These are phyloP conservation scores for Hormaphis cornu DNA, from an alignment of 1,140 invertebrate species.

Conservation along the genomic window DNA sequence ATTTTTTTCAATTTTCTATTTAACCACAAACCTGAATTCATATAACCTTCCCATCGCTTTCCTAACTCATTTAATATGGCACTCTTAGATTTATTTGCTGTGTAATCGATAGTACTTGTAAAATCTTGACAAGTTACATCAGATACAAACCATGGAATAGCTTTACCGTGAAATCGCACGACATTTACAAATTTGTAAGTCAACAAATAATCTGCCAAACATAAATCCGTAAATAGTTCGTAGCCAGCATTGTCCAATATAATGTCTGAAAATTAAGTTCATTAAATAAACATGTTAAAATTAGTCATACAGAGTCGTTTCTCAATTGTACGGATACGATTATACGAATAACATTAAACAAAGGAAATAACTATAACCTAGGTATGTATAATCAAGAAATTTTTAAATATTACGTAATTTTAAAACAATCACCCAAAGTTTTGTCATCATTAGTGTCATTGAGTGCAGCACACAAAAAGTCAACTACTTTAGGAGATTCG, in stretches of 20 bases:
- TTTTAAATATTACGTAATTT: background rate
- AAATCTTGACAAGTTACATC: slow-evolving; percentile 75
- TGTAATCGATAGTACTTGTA: slow-evolving; percentile 52
- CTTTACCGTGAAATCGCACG: slow-evolving; percentile 79
- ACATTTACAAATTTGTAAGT: slow-evolving; percentile 54
- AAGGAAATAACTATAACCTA: background rate
- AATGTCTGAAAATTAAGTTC: slow-evolving; percentile 65
- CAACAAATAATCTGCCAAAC: slow-evolving; percentile 71
- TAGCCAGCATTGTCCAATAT: slow-evolving; percentile 90
- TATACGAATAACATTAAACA: background rate
- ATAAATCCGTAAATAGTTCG: slow-evolving; percentile 84
- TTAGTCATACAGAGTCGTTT: background rate
- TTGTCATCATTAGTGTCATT: slow-evolving; percentile 36
- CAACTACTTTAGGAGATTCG: slow-evolving; percentile 45
- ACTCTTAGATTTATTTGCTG: slow-evolving; percentile 41
- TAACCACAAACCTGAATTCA: slow-evolving; percentile 32
- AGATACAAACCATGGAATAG: slow-evolving; percentile 93
- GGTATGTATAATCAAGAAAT: background rate
- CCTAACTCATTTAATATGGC: slow-evolving; percentile 46
- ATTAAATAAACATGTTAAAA: background rate
- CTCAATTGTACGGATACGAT: background rate
- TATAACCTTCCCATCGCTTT: slow-evolving; percentile 45
- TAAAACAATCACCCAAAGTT: slow-evolving; percentile 39
- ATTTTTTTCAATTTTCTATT: background rate
- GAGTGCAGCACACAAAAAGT: slow-evolving; percentile 47